Evolutionary conservation across 2,797 vertebrate genomes (phyloP).

Genomic region (Pristis pectinata): DNA sequence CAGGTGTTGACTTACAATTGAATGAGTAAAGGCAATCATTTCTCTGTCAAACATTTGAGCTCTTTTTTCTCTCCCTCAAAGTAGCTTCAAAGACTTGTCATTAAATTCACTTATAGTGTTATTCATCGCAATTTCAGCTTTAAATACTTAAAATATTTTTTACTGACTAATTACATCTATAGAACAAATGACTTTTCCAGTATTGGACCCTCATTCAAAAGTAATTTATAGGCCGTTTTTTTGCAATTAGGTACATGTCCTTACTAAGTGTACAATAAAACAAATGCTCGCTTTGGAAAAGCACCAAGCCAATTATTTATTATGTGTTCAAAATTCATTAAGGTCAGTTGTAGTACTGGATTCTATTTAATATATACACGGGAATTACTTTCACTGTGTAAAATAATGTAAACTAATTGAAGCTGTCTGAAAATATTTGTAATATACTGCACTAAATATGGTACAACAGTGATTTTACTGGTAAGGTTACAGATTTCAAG

Average conservation of each 20-base stretch:
- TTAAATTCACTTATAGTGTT: background rate
- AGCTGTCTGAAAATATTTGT: conserved; percentile 1
- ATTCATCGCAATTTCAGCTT: background rate
- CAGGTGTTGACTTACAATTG: background rate
- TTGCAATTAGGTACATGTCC: background rate
- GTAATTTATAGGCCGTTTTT: conserved; percentile 28
- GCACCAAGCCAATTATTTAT: conserved; percentile 20
- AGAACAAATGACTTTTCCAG: background rate
- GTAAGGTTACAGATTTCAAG: background rate
- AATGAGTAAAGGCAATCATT: conserved; percentile 15
- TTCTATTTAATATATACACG: conserved; percentile 22
- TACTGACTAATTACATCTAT: conserved; percentile 29
- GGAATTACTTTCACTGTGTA: background rate
- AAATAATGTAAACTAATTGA: conserved; percentile 33
- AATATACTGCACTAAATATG: background rate
- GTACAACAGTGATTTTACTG: background rate
- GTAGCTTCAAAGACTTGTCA: background rate
- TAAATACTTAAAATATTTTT: conserved; percentile 9
- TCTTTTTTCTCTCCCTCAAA: background rate
- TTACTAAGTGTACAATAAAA: conserved; percentile 32
- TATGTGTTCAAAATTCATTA: conserved; percentile 23
- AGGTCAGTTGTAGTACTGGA: background rate
- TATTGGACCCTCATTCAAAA: background rate
- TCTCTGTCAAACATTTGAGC: background rate
- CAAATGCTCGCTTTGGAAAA: conserved; percentile 1